A percentile compares a stretch with the other conserved stretches of the same genome.
Evolutionary conservation across 23 tunicate genomes (phyloP).

Genomic region (Halocynthia aurantium): DNA sequence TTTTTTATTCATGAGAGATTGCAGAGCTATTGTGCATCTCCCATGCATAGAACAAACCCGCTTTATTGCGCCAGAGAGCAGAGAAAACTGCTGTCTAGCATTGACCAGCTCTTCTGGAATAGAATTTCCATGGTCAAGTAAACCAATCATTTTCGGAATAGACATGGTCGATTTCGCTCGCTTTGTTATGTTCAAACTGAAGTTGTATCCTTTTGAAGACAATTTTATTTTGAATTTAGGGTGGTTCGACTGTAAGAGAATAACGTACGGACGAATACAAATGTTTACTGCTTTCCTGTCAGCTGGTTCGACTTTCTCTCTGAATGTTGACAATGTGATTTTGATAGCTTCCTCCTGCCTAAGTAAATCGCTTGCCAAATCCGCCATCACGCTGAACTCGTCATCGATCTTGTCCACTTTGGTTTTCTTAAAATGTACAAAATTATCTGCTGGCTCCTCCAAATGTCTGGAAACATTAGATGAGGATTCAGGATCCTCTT

Average conservation of each 20-base stretch:
- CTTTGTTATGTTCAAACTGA: slow-evolving; percentile 17
- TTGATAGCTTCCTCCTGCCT: not conserved
- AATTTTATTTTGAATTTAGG: slow-evolving; percentile 9
- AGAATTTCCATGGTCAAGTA: too few relatives aligned
- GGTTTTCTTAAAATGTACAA: slow-evolving; percentile 9
- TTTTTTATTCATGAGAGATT: slow-evolving; percentile 12
- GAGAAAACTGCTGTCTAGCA: not conserved
- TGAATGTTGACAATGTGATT: too few relatives aligned
- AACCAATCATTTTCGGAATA: too few relatives aligned
- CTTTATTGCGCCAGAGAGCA: not conserved
- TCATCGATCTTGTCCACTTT: slow-evolving; percentile 10
- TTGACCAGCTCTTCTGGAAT: not conserved
- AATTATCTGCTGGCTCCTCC: slow-evolving; percentile 1
- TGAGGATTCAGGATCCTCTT: not conserved
- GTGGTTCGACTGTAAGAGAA: not conserved
- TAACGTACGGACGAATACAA: not conserved
- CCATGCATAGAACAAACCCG: slow-evolving; percentile 22
- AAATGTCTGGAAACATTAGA: not conserved
- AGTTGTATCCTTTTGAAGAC: slow-evolving; percentile 26
- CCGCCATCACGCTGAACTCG: not conserved
- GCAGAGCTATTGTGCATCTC: slow-evolving; percentile 12
- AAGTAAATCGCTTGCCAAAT: not conserved
- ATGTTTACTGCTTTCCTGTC: too few relatives aligned
- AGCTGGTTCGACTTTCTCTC: too few relatives aligned
- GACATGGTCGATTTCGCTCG: slow-evolving; percentile 14